A percentile compares a stretch with the other conserved stretches of the same genome.
Conservation (phyloP, 2,888 invertebrate genomes). For the Empis stercorea region DNA sequence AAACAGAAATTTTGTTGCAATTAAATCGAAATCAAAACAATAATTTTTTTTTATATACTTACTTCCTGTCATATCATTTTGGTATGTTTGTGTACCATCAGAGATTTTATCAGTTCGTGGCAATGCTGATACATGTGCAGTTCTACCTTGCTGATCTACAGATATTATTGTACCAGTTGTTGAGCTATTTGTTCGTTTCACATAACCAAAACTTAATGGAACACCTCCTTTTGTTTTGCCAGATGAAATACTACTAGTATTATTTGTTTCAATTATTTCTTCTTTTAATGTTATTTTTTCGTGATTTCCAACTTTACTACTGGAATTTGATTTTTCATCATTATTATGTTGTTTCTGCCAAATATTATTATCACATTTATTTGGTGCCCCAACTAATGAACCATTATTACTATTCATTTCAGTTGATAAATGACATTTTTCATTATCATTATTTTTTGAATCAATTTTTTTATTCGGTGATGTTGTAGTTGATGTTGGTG, state of each 20-base stretch:
- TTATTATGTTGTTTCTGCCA: slow-evolving; percentile 25
- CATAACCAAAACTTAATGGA: slow-evolving; percentile 74
- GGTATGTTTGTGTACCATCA: slow-evolving; percentile 80
- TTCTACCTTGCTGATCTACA: slow-evolving; percentile 35
- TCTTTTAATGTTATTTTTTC: too few relatives aligned
- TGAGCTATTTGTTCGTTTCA: slow-evolving; percentile 57
- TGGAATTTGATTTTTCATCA: too few relatives aligned
- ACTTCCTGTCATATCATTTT: slow-evolving; percentile 62
- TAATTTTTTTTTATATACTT: slow-evolving; percentile 26
- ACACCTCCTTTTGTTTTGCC: slow-evolving; percentile 59
- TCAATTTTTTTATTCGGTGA: slow-evolving; percentile 24
- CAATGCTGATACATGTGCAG: slow-evolving; percentile 75
- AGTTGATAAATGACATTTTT: slow-evolving; percentile 20
- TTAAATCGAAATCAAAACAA: slow-evolving; percentile 14
- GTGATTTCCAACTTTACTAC: too few relatives aligned
- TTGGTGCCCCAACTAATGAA: too few relatives aligned
- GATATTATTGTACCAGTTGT: slow-evolving; percentile 33
- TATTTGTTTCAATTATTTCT: slow-evolving; percentile 11
- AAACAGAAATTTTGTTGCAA: too few relatives aligned
- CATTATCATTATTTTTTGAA: slow-evolving; percentile 1
- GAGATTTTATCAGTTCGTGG: slow-evolving; percentile 70
- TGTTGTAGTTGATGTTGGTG: slow-evolving; percentile 28
- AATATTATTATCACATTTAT: slow-evolving; percentile 21
- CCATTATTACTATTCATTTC: slow-evolving; percentile 12
- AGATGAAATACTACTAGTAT: slow-evolving; percentile 16